Evolutionary conservation across 1,140 invertebrate species (phyloP), one percentile per base, ranked within the genome.

Genomic region (Drosophila lacteicornis): DNA sequence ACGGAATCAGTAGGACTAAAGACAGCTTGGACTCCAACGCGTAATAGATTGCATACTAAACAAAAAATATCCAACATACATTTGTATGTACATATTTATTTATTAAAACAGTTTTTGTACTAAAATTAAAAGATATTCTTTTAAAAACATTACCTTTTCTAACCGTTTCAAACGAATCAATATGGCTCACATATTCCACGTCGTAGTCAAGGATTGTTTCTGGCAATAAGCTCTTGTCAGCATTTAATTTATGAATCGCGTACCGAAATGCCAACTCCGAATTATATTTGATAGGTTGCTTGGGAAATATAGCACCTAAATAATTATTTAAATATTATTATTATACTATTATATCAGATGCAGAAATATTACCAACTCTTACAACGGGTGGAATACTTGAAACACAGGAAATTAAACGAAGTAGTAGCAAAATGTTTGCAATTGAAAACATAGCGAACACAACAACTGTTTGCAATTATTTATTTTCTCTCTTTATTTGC

Each of bases 211-310:
- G 93, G 0, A 96, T 97, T 3, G 96, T 97, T 77, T 98, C 97
- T 4, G 97, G 96, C 47, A 98, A 93, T 8, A 98, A 92, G 75
- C 94, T 95, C 58, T 95, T 94, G 80, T 98, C 97, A 86, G 96
- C 96, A 93, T 98, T 98, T 73, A 98, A 96, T 69, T 96, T 95
- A 92, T 98, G 97, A 0, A 98, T 96, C 8, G 97, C 97, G 93
- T 98, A 98, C 87, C 98, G 98, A 93, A 98, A 98, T 2, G 97
- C 97, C 67, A 98, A 91, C 91, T 98, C 97, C 0, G 84, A 67
- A 59, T 74, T 76, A 95, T 96, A 71, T 95, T 96, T 96, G 78
- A 96, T 95, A 69, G 96, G 95, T 69, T 97, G 96, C 81, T 97
- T 97, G 0, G 96, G 97, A 93, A 98, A 98, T 61, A 98, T 96